Conservation (phyloP, 2,113 vertebrate genomes). For the Crypturellus undulatus region DNA sequence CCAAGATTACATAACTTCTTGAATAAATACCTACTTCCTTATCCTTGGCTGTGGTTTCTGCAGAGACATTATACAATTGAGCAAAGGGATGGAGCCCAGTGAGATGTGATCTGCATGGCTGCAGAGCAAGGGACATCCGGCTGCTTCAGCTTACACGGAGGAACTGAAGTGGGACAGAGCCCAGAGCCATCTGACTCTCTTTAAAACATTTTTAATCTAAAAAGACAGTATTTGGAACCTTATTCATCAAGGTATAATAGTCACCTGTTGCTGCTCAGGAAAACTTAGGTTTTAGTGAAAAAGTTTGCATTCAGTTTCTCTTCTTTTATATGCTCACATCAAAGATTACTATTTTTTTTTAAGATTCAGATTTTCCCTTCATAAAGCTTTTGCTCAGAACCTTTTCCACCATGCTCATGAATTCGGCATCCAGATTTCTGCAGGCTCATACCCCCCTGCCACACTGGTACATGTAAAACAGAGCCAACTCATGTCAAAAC, state of each 20-base stretch:
- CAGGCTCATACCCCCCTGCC: neutral
- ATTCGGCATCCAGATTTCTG: neutral
- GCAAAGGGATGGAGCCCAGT: neutral
- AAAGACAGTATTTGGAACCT: neutral
- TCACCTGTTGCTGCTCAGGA: neutral
- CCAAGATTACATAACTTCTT: neutral
- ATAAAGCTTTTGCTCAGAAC: neutral
- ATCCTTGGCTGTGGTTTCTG: neutral
- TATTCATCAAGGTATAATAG: neutral
- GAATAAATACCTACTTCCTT: conserved; percentile 41
- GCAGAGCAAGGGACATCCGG: neutral
- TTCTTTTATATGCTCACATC: neutral
- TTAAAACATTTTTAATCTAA: neutral
- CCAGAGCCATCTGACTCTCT: neutral
- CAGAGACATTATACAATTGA: neutral
- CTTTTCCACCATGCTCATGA: neutral
- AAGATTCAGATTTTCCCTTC: too few relatives aligned
- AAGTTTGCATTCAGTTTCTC: neutral
- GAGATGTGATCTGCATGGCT: neutral
- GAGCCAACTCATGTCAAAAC: neutral
- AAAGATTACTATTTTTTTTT: neutral
- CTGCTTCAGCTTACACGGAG: neutral
- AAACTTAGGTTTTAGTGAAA: neutral
- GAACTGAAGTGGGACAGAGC: neutral
- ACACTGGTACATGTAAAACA: neutral